phyloP scores from a whole-genome alignment of 2,888 invertebrate genomes.

The Mimumesa dahlbomi region DNA sequence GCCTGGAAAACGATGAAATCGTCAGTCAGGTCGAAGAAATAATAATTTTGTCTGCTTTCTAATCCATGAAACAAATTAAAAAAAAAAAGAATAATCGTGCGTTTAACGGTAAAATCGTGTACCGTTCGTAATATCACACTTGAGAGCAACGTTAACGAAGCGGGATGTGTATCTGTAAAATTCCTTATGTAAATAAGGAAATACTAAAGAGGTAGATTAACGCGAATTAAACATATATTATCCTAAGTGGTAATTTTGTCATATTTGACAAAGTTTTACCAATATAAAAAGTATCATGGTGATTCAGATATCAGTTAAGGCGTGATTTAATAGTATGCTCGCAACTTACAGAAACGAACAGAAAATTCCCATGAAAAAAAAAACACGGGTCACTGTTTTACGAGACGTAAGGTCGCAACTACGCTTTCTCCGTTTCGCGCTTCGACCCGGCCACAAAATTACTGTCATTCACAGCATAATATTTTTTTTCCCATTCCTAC shows the following conservation, averaged over 20 bases:
- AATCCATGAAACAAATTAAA: background rate
- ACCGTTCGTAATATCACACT: background rate
- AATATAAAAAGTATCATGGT: too few species aligned
- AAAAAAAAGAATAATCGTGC: background rate
- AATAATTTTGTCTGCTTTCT: background rate
- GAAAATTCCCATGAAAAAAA: too few species aligned
- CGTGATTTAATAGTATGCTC: too few species aligned
- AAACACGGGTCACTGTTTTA: constrained; percentile 5
- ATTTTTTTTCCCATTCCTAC: constrained; percentile 2
- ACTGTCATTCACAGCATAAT: constrained; percentile 16
- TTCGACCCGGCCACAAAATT: constrained; percentile 10
- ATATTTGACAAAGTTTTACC: too few species aligned
- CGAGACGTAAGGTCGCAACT: constrained; percentile 11
- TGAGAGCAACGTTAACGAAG: too few species aligned
- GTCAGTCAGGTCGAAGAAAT: background rate
- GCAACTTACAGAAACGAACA: too few species aligned
- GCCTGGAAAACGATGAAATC: background rate
- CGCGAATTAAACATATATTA: too few species aligned
- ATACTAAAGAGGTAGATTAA: too few species aligned
- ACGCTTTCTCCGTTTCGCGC: constrained; percentile 43
- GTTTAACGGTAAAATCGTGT: background rate
- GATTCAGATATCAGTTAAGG: too few species aligned
- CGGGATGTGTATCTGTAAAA: too few species aligned
- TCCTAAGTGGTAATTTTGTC: too few species aligned
- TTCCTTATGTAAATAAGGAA: too few species aligned